These are phyloP conservation scores for Lasiommata megera DNA, from an alignment of 2,888 invertebrate species.

Conservation along the genomic window DNA sequence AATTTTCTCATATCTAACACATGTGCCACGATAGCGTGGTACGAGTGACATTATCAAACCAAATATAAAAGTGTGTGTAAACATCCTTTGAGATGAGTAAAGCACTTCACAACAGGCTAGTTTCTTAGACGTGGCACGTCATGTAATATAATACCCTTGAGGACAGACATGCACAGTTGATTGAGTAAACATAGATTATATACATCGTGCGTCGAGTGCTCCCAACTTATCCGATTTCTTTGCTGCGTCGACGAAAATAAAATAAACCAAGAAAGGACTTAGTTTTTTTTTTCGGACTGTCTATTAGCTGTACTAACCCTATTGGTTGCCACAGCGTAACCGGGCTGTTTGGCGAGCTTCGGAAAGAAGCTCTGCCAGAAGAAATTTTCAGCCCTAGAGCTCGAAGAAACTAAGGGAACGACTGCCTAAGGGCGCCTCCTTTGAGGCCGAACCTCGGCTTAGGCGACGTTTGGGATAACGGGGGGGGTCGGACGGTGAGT, in stretches of 20 bases:
- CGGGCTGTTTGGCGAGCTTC: too few relatives aligned
- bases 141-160: conserved; percentile 64
- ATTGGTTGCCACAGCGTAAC: too few relatives aligned
- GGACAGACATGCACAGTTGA: conserved; percentile 57
- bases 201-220: conserved; percentile 54
- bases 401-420: too few relatives aligned
- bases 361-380: too few relatives aligned
- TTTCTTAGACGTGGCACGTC: conserved; percentile 51
- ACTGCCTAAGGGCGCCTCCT: too few relatives aligned
- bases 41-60: conserved; percentile 49
- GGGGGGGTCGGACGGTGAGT: too few relatives aligned
- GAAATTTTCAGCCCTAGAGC: too few relatives aligned
- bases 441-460: too few relatives aligned
- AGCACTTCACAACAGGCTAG: conserved; percentile 41
- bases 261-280: conserved; percentile 9
- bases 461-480: too few relatives aligned
- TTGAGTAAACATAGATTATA: conserved; percentile 60
- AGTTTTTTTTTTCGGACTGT: too few relatives aligned
- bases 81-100: conserved; percentile 40
- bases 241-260: conserved; percentile 17
- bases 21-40: conserved; percentile 8
- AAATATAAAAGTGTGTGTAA: conserved; percentile 46
- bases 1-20: conserved; percentile 11
- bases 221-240: conserved; percentile 49
- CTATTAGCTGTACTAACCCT: too few relatives aligned